Conservation (phyloP, 1,140 invertebrate genomes). For the Hyphantria cunea region DNA sequence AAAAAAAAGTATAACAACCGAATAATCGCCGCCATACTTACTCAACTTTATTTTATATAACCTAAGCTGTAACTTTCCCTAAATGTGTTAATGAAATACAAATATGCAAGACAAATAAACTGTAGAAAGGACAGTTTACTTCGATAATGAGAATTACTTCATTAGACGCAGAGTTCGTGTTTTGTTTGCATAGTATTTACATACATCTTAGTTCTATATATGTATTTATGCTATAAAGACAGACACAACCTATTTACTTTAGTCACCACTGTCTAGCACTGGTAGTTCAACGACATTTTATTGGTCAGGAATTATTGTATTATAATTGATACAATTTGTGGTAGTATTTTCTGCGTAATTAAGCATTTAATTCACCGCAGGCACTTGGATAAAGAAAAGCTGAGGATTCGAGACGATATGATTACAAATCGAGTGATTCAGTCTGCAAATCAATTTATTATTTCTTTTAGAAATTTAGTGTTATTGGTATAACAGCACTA, state of each 20-base stretch:
- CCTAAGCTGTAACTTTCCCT: not conserved
- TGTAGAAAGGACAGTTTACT: not conserved
- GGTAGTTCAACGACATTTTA: not conserved
- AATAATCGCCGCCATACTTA: not conserved
- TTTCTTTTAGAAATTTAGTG: not conserved
- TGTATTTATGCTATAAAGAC: not conserved
- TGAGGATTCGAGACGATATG: not conserved
- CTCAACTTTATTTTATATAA: not conserved
- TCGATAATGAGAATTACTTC: constrained; percentile 4
- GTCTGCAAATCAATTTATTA: not conserved
- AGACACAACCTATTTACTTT: not conserved
- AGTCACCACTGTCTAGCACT: not conserved
- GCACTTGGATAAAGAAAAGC: not conserved
- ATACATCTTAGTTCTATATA: too few relatives aligned
- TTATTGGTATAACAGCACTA: not conserved
- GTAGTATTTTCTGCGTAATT: too few relatives aligned
- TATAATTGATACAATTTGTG: too few relatives aligned
- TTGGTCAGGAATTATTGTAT: not conserved
- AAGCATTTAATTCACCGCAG: too few relatives aligned
- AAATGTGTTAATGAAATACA: not conserved
- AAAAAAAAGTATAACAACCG: too few relatives aligned
- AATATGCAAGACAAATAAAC: not conserved
- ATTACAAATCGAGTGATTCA: not conserved
- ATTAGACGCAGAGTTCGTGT: not conserved
- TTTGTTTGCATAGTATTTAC: not conserved